Conservation (phyloP, 2,113 vertebrate genomes). For the Melanocharis versteri region DNA sequence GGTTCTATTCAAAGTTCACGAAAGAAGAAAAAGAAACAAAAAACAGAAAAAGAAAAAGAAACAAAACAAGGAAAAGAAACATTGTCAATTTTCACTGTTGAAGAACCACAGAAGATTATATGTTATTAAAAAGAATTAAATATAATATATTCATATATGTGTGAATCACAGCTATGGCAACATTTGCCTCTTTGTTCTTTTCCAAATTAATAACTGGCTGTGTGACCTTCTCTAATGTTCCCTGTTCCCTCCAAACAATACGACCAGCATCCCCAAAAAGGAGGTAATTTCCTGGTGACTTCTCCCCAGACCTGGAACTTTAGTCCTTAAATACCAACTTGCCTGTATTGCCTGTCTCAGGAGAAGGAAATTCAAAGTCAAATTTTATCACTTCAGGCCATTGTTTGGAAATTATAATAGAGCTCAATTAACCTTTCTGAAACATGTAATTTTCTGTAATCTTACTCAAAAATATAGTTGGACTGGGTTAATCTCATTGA, state of each 20-base stretch:
- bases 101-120: not conserved
- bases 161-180: not conserved
- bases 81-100: not conserved
- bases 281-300: not conserved
- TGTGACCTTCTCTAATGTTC: not conserved
- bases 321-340: not conserved
- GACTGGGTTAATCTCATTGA: not conserved
- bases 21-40: not conserved
- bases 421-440: not conserved
- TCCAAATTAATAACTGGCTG: not conserved
- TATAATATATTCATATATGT: not conserved
- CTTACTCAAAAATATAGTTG: not conserved
- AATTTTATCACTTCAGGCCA: not conserved
- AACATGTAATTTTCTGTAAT: not conserved
- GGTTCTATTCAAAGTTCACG: not conserved
- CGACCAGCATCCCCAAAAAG: not conserved
- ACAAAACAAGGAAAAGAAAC: not conserved
- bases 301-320: not conserved
- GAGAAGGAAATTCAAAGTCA: not conserved
- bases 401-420: not conserved
- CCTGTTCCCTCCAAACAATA: not conserved
- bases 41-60: not conserved
- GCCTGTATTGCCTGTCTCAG: not conserved
- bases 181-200: not conserved
- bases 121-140: not conserved